A percentile compares a stretch with the other conserved stretches of the same genome.
Evolutionary conservation across 1,140 invertebrate species (phyloP).

Genomic region (Ceratosolen solmsi): DNA sequence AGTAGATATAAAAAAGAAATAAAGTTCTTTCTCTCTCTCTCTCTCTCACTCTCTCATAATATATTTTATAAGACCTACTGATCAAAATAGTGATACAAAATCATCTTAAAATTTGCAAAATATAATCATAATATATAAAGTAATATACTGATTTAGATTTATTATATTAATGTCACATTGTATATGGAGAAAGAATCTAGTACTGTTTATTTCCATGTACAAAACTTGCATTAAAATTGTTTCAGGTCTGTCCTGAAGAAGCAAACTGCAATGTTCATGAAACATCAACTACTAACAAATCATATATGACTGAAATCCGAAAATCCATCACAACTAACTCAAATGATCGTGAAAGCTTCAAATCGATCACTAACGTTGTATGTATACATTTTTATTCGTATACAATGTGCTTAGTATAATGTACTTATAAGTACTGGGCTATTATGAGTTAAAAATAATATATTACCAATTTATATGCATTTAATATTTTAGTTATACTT

Average conservation of each 20-base stretch:
- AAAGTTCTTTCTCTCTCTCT: no score
- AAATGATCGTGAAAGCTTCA: slow-evolving; percentile 23
- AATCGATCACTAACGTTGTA: slow-evolving; percentile 22
- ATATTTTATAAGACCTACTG: no score
- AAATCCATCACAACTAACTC: slow-evolving; percentile 16
- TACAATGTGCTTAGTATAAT: not conserved
- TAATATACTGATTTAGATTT: no score
- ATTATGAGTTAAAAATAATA: no score
- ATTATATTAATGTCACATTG: not conserved
- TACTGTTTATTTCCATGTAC: slow-evolving; percentile 12
- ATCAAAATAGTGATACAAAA: no score
- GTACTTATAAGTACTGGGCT: not conserved
- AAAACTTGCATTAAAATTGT: slow-evolving; percentile 16
- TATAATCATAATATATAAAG: no score
- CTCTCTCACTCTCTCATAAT: no score
- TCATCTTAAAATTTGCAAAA: no score
- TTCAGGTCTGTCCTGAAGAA: slow-evolving; percentile 22
- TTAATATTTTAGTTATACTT: no score
- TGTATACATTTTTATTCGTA: slow-evolving; percentile 19
- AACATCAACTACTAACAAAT: slow-evolving; percentile 16
- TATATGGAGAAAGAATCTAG: slow-evolving; percentile 2
- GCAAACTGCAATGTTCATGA: slow-evolving; percentile 19
- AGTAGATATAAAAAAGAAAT: no score
- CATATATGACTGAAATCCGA: slow-evolving; percentile 10
- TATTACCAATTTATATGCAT: no score